A percentile compares a stretch with the other conserved stretches of the same genome.
These are phyloP conservation scores for Psix sp. DNA, from an alignment of 1,140 invertebrate species.

Conservation along the genomic window DNA sequence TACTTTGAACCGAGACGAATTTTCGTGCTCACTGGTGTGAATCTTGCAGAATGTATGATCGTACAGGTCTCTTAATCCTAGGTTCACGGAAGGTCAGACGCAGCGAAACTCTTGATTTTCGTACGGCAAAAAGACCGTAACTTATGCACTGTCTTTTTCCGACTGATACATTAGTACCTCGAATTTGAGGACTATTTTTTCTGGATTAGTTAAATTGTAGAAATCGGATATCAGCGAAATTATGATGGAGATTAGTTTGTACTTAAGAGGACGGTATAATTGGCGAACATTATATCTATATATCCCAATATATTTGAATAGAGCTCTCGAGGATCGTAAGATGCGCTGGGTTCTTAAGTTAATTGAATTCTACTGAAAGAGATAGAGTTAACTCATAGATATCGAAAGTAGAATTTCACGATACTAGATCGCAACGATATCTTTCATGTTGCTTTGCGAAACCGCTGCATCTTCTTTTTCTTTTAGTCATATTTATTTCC, in stretches of 20 bases:
- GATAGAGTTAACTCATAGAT: conserved; percentile 21
- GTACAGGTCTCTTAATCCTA: conserved; percentile 28
- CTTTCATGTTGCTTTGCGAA: conserved; percentile 18
- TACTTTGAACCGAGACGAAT: conserved; percentile 28
- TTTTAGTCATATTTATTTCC: no score
- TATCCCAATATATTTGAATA: conserved; percentile 35
- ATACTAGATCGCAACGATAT: conserved; percentile 19
- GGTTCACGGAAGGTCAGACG: conserved; percentile 34
- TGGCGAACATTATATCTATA: conserved; percentile 49
- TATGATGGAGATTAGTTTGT: conserved; percentile 19
- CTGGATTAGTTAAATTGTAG: no score
- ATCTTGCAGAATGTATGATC: conserved; percentile 44
- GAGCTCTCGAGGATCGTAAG: conserved; percentile 36
- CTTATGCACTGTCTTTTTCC: no score
- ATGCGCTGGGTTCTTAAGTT: conserved; percentile 36
- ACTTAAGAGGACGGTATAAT: conserved; percentile 31
- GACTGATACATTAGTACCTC: no score
- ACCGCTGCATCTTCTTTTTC: conserved; percentile 9
- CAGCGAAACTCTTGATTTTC: conserved; percentile 29
- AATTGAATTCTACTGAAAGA: conserved; percentile 52
- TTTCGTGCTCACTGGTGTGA: conserved; percentile 30
- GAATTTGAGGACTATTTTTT: no score
- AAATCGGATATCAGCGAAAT: no score
- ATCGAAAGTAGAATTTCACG: conserved; percentile 28
- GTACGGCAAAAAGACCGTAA: conserved; percentile 29